Base-by-base conservation (phyloP, 92 coral and sea anemone species). In the Zoanthus gigantus region DNA sequence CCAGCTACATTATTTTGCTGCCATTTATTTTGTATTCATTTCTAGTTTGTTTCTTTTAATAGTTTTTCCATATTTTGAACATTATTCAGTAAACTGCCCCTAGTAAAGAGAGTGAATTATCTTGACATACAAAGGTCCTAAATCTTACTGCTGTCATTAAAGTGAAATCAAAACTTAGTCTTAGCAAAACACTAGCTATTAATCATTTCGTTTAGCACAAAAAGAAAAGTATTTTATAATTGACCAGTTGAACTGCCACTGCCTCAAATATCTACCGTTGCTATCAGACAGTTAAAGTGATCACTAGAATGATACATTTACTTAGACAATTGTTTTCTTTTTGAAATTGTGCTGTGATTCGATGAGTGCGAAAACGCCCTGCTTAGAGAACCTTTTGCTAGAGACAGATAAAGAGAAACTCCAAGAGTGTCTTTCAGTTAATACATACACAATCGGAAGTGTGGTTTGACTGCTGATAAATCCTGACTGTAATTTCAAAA, bases 401-500 rank as follows among this genome's bases (percentile, higher is more conserved):
- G 61, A 81, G 63, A 67, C 74, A 81, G 85, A 81, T 81, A 81
- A 81, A 66, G 47, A 50, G 9, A 12, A 81, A 23, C 44, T 10
- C 30, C 44, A 23, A 81, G 34, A 74, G 82, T 81, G 9, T 68
- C 85, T 13, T 31, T 10, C 23, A 53, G 1, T 12, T 65, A 81
- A 65, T 18, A 46, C 45, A 65, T 44, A 28, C n/a, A 46, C 46
- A 8, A 44, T 81, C 85, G 85, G 85, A 81, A 81, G 46, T 81
- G 85, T 66, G 75, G 75, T 66, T 66, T 81, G 44, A 66, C 74
- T 67, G 74, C 74, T 63, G 85, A 81, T 81, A 81, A 81, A 81
- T 65, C 85, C 6, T 68, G 57, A 68, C 74, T 47, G 75, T 28
- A 65, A 81, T 58, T 52, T 32, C 67, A 29, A 58, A 77, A 17